Evolutionary conservation across 2,888 invertebrate species (phyloP).

Genomic region (Leucophenga montana): DNA sequence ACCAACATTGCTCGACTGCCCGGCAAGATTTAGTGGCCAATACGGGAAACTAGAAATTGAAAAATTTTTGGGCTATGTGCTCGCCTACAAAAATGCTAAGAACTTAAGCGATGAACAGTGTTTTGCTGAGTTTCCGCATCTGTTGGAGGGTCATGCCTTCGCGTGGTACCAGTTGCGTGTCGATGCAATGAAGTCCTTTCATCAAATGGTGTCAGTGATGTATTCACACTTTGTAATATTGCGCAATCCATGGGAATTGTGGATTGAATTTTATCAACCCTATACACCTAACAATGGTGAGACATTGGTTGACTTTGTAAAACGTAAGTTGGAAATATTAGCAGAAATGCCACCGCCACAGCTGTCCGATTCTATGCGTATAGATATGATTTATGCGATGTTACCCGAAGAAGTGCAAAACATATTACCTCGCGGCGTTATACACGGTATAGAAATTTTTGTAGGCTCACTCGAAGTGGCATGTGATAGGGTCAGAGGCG

Average conservation of each 20-base stretch:
- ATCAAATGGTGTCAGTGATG: constrained; percentile 28
- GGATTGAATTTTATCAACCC: constrained; percentile 32
- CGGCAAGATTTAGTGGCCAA: constrained; percentile 36
- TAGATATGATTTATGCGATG: constrained; percentile 40
- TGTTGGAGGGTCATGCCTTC: constrained; percentile 32
- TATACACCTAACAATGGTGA: constrained; percentile 22
- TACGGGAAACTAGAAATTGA: constrained; percentile 36
- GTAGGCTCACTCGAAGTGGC: constrained; percentile 27
- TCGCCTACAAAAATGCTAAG: constrained; percentile 38
- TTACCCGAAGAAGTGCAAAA: constrained; percentile 32
- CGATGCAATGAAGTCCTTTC: constrained; percentile 30
- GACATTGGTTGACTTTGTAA: constrained; percentile 30
- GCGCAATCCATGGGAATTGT: constrained; percentile 29
- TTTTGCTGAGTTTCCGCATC: constrained; percentile 35
- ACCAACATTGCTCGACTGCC: constrained; percentile 41
- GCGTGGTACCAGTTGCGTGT: constrained; percentile 36
- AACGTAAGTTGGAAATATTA: constrained; percentile 36
- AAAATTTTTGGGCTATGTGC: constrained; percentile 39
- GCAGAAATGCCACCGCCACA: constrained; percentile 32
- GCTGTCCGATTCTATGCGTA: constrained; percentile 31
- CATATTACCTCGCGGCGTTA: constrained; percentile 23
- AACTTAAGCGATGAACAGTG: constrained; percentile 40
- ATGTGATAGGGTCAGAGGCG: not conserved
- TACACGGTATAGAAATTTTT: constrained; percentile 25
- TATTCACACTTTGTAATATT: constrained; percentile 33